Base-by-base conservation (phyloP, 2,888 invertebrate genomes). In the Rhaphigaster nebulosa region DNA sequence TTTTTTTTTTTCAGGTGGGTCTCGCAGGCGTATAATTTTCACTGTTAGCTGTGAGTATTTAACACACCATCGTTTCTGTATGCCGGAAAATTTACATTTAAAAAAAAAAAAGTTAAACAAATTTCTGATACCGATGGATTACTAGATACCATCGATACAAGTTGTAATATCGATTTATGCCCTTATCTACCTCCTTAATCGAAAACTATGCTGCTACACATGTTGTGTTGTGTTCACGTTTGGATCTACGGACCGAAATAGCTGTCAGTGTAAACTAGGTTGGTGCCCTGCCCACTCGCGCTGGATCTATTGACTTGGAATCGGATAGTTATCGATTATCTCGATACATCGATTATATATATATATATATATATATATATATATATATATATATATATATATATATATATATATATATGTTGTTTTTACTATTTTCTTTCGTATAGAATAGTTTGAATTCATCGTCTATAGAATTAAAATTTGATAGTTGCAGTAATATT, bases 251-350 rank as follows among this genome's bases (percentile, higher is more conserved):
- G 65, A 18, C 70, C 20, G 38, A 76, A 76, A 76, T 76, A 76
- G 70, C 70, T 76, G 70, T 34, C 34, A 76, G 70, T 38, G 70
- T 76, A 76, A 76, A 76, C 70, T 76, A 76, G 70, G 70, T 76
- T 76, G 65, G 70, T 76, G 34, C 70, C 70, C 70, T 76, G 70
- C 70, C 70, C 70, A 76, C 23, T 76, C 34, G 1, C 20, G 70
- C 70, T 6, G 34, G 38, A 76, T 38, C 34, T 76, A 76, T 76
- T 38, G 38, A 34, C 70, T 76, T 23, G 20, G 18, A 38, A 38
- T 38, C 70, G 20, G 18, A 34, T 76, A 76, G 38, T 20, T 20
- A 76, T 38, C 70, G 34, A 38, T 76, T 76, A 76, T 76, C 70
- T 20, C 1, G 29, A 60, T 60, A 2, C 29, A 29, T 29, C 29